A percentile compares a stretch with the other conserved stretches of the same genome.
These are phyloP conservation scores for Drosophila nr. fundita DNA, from an alignment of 2,888 invertebrate genomes.

Conservation along the genomic window DNA sequence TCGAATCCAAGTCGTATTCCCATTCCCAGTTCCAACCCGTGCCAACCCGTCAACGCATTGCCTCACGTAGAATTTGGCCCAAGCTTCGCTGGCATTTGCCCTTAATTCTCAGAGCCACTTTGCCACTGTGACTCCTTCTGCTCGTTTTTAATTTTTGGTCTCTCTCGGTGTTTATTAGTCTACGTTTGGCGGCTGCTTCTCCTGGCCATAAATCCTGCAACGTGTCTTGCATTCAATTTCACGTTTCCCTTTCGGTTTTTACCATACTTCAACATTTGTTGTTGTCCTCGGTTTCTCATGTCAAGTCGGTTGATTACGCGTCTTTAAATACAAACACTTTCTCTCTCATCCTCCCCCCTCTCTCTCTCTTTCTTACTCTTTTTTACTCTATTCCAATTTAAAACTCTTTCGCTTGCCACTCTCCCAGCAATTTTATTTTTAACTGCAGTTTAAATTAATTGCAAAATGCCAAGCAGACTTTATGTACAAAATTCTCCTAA, in stretches of 20 bases:
- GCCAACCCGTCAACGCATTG: slow-evolving; percentile 39
- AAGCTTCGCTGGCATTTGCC: slow-evolving; percentile 49
- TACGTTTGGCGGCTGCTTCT: slow-evolving; percentile 62
- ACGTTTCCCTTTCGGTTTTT: slow-evolving; percentile 31
- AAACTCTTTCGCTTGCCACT: neutral
- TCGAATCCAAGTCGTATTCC: slow-evolving; percentile 7
- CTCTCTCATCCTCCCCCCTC: neutral
- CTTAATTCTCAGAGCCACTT: slow-evolving; percentile 54
- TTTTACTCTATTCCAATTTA: neutral
- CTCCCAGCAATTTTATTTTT: neutral
- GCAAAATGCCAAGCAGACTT: neutral
- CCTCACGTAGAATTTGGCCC: slow-evolving; percentile 57
- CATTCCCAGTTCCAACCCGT: slow-evolving; percentile 10
- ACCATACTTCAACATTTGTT: slow-evolving; percentile 22
- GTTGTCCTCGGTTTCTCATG: slow-evolving; percentile 16
- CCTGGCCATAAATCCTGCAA: slow-evolving; percentile 69
- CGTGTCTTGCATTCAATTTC: slow-evolving; percentile 73
- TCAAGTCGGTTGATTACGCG: slow-evolving; percentile 30
- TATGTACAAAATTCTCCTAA: neutral
- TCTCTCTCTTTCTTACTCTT: neutral
- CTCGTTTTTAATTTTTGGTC: slow-evolving; percentile 49
- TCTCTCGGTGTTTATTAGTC: slow-evolving; percentile 65
- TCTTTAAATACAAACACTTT: slow-evolving; percentile 21
- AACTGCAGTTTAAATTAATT: neutral
- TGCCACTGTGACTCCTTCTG: slow-evolving; percentile 3